Evolutionary conservation across 2,797 vertebrate species (phyloP).

Genomic region (Molossus molossus): DNA sequence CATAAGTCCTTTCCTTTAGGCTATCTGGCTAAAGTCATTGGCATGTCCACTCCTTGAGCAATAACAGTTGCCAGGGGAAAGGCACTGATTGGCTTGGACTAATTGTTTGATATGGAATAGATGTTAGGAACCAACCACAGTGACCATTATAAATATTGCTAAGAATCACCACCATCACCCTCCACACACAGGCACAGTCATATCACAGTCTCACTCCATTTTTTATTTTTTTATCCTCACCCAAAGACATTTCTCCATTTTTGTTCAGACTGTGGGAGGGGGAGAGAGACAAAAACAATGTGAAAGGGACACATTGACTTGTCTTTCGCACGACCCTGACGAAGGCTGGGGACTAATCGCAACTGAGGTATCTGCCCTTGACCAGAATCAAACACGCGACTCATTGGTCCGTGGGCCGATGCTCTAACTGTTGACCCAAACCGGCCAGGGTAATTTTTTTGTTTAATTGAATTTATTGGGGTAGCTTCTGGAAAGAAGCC

Average conservation of each 20-base stretch:
- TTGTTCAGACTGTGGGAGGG: too few species aligned
- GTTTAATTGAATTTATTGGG: too few species aligned
- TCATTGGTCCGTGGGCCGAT: too few species aligned
- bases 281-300: too few species aligned
- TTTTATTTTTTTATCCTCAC: background rate
- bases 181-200: background rate
- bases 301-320: too few species aligned
- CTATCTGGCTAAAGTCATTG: background rate
- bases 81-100: background rate
- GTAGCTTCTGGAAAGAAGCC: constrained; percentile 31
- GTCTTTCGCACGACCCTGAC: too few species aligned
- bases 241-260: too few species aligned
- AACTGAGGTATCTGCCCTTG: too few species aligned
- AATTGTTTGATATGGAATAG: background rate
- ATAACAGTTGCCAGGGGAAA: background rate
- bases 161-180: background rate
- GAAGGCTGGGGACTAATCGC: too few species aligned
- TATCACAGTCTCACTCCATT: background rate
- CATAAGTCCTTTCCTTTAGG: background rate
- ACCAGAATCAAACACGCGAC: too few species aligned
- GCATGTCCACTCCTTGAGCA: background rate
- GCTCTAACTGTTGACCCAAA: too few species aligned
- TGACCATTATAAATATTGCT: background rate
- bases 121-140: background rate
- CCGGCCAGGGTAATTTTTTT: too few species aligned